Evolutionary conservation across 1,140 invertebrate genomes (phyloP).

Genomic region (Calycopis cecrops): DNA sequence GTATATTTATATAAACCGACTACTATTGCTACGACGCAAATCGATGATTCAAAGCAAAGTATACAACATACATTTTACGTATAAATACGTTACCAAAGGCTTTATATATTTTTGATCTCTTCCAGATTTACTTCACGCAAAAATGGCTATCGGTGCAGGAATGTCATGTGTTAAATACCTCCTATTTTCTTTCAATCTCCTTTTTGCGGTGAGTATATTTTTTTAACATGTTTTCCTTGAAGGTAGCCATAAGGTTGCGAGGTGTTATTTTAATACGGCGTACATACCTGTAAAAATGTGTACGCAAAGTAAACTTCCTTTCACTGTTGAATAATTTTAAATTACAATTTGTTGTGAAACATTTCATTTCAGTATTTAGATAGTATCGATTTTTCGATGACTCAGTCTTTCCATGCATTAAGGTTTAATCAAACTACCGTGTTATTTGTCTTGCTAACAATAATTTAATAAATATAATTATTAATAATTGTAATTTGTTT

Average conservation of each 20-base stretch:
- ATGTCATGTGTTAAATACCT: slow-evolving; percentile 88
- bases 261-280: not conserved
- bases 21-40: slow-evolving; percentile 24
- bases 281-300: not conserved
- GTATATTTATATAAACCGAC: not conserved
- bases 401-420: no score
- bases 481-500: no score
- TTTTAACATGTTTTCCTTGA: slow-evolving; percentile 32
- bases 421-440: no score
- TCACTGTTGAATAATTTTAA: slow-evolving; percentile 11
- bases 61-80: slow-evolving; percentile 28
- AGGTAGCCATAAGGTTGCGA: slow-evolving; percentile 3
- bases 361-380: not conserved
- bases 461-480: no score
- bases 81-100: slow-evolving; percentile 25
- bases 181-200: slow-evolving; percentile 86
- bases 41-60: slow-evolving; percentile 33
- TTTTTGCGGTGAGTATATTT: slow-evolving; percentile 85
- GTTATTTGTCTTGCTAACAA: no score
- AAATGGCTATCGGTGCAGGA: slow-evolving; percentile 81
- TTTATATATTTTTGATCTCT: slow-evolving; percentile 39
- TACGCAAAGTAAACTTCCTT: not conserved
- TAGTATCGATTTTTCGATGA: no score
- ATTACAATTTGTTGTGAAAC: not conserved
- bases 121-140: slow-evolving; percentile 44